Evolutionary conservation across 2,797 vertebrate species (phyloP), one percentile per base, ranked within the genome.

Genomic region (Gephyroberyx darwinii): DNA sequence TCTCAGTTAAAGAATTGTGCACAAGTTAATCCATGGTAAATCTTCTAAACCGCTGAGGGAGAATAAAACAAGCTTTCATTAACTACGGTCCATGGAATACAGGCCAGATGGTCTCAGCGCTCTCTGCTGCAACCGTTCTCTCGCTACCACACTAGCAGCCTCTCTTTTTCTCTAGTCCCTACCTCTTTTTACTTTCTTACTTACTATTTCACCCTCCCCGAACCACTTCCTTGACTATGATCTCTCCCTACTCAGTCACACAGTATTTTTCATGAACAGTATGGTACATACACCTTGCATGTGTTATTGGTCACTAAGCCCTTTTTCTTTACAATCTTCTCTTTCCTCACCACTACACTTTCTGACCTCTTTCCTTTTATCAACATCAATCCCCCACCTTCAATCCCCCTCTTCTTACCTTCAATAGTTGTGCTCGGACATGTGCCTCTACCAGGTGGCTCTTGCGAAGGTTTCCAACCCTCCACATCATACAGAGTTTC

Each of bases 371-470:
- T n/a, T 56, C 2, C 19, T 59, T 35, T 56, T 70, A n/a, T 55
- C 6, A 66, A n/a, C 4, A 26, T 3, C 26, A 26, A 26, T 41
- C 35, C 14, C 5, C 53, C n/a, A 48, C 52, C 20, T 57, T 63
- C 26, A 5, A 56, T 41, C 33, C 45, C 51, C 1, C 9, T 50
- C 22, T 20, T 57, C 86, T 90, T 76, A 97, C 96, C 95, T 96
- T 96, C 63, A 98, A 86, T 41, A 97, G 89, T 78, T 96, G 96
- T 62, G 96, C 96, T 69, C 96, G 92, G 53, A 98, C 96, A 10
- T 98, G 96, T 8, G 96, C 96, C 84, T 97, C 96, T 19, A 98
- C 96, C 90, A 98, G 92, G 84, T 98, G 96, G 87, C 96, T 98
- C 86, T 93, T 96, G 26, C 96, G 93, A 45, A 97, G 88, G 89